Base-by-base conservation (phyloP, 2,113 vertebrate species). In the Chlorodrepanis virens region DNA sequence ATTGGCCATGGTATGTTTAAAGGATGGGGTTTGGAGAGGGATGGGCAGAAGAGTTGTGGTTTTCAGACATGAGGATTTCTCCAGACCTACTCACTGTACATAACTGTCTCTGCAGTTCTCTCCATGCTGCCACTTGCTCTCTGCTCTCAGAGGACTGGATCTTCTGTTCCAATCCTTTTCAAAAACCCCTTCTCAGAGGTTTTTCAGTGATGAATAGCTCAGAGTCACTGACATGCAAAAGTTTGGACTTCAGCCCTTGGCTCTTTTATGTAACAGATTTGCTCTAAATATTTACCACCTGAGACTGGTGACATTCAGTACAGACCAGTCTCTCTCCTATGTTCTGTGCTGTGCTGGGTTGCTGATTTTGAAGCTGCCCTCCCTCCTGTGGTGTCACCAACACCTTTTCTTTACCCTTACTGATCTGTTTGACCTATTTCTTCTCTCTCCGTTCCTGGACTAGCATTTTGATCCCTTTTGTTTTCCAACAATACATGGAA, bases 1-100 rank as follows among this genome's bases (percentile, higher is more conserved):
- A 98, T 99, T 28, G 99, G 99, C 76, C 99, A 99, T 0, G 99
- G 99, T 99, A 95, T 87, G 98, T 88, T 71, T 33, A 53, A 63
- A 12, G 54, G 29, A 14, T 19, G 22, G 39, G 25, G 11, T 33
- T 92, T 75, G 64, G 42, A 33, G 71, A 45, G 67, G 42, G 31
- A 11, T 24, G 22, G 40, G 12, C 14, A 39, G 17, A 24, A 60
- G 70, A 21, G 12, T 47, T 37, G 29, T 42, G n/a, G 11, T 39
- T 93, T 40, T 78, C 35, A 67, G 74, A 61, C 13, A 4, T 1
- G 8, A 87, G 39, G 49, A n/a, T 61, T 96, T 84, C 14, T 85
- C 27, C 53, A 76, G 49, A 54, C 8, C 29, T 65, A 9, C 20
- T 71, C 9, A 3, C 10, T 63, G 10, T 42, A 44, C 54, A 83